Base-by-base conservation (phyloP, 1,140 invertebrate genomes). In the Drosophila repletoides region DNA sequence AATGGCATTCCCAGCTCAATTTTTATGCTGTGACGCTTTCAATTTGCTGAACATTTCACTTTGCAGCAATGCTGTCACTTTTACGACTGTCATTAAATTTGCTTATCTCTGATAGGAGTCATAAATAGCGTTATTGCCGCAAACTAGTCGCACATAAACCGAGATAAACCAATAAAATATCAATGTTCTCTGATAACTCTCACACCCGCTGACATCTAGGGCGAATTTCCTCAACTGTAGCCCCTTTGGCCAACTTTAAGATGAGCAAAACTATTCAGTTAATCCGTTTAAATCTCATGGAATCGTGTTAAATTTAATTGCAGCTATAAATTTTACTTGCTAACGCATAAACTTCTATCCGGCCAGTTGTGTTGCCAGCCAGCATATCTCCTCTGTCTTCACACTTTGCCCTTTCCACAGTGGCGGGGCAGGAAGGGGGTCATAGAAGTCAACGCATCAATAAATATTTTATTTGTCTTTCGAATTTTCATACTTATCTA, bases 231-330 rank as follows among this genome's bases (percentile, higher is more conserved):
- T 31, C 17, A n/a, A n/a, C n/a, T n/a, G n/a, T n/a, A n/a, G n/a
- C 2, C 9, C 3, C 15, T 28, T 45, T 26, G 14, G 31, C n/a
- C 5, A 74, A 75, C 72, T 72, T 72, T 46, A 46, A 72, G 63
- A 65, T 29, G 43, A 41, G 70, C 45, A 56, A 66, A 83, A 84
- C 79, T 83, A 84, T 84, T 84, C 73, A 81, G 73, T 73, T 81
- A 81, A 84, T 81, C 73, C 79, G 79, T 55, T 81, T 73, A 84
- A 81, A 84, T 77, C 79, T 70, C 79, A 73, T 77, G 69, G 59
- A 68, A 84, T 84, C 79, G 71, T 84, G 79, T 84, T 86, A 74
- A 79, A 84, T 86, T 84, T 84, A 84, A 84, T 84, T 84, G 80
- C 75, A 72, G 80, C 80, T 56, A 86, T 84, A 84, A 84, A 84